Base-by-base conservation (phyloP, 2,797 vertebrate species). In the Austrolebias charrua region DNA sequence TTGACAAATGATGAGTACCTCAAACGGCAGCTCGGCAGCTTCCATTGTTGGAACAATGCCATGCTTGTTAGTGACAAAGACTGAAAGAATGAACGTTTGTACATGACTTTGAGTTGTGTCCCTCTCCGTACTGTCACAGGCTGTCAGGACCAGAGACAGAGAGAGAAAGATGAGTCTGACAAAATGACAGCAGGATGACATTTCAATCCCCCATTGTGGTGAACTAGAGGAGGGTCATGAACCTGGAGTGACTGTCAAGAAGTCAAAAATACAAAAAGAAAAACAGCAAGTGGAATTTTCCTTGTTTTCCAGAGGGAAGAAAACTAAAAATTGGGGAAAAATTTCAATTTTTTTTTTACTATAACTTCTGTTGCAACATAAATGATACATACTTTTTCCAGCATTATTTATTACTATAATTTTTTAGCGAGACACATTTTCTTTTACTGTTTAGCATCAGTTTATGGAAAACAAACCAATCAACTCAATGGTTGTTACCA, bases 21-120 rank as follows among this genome's bases (percentile, higher is more conserved):
- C 44, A 35, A 20, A 35, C 56, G 45, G 43, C 2, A 20, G 15
- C 8, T 19, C 70, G 51, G 66, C 78, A 69, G 69, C 62, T 67
- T 75, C 65, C 78, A 79, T 76, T 76, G 58, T 66, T 58, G 79
- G 74, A 80, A 91, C 90, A 91, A 91, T 82, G 79, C 63, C 68
- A 79, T 86, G 86, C 88, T 75, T 90, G 81, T 88, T 73, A 69
- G 75, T 85, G 86, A 88, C 66, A 84, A 78, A 89, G 84, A 76
- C 84, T 80, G 48, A 67, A 89, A 85, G 81, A 89, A 89, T 84
- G 85, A 73, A 69, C 66, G 65, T 65, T 58, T 84, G 66, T 83
- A 66, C 78, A 73, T 12, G 71, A 56, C 55, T 76, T 45, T 80
- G 70, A 63, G 73, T 73, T 28, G 62, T 60, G 77, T 73, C 29